Evolutionary conservation across 2,888 invertebrate species (phyloP).

Genomic region (Leptura quadrifasciata): DNA sequence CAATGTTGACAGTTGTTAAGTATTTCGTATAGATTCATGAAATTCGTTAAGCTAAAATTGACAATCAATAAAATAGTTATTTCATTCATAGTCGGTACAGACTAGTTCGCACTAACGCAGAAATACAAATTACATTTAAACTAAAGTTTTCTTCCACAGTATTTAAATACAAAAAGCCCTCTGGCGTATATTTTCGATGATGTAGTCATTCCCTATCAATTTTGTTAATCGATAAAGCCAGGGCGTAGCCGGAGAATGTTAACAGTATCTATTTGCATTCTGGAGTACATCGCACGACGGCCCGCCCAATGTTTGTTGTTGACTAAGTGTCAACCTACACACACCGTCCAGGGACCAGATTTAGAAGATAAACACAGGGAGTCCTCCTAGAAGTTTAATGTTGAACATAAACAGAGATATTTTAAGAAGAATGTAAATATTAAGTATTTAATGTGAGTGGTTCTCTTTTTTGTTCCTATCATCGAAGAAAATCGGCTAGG

Average conservation of each 20-base stretch:
- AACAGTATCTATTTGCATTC: constrained; percentile 69
- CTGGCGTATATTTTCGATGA: background rate
- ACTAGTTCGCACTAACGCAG: too few relatives aligned
- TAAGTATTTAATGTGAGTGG: background rate
- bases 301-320: constrained; percentile 67
- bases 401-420: constrained; percentile 21
- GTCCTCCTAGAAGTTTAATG: constrained; percentile 20
- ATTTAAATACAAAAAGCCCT: too few relatives aligned
- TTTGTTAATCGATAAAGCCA: constrained; percentile 63
- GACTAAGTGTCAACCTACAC: constrained; percentile 65
- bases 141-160: too few relatives aligned
- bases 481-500: background rate
- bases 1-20: too few relatives aligned
- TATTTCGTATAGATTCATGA: too few relatives aligned
- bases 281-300: constrained; percentile 64
- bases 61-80: too few relatives aligned
- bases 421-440: background rate
- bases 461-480: background rate
- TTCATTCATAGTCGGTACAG: too few relatives aligned
- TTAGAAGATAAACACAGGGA: constrained; percentile 63
- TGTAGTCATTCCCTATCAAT: constrained; percentile 35
- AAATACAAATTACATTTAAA: too few relatives aligned
- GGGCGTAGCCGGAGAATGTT: constrained; percentile 67
- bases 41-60: too few relatives aligned
- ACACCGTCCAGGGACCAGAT: constrained; percentile 63